phyloP scores from a whole-genome alignment of 2,113 vertebrate species.

The Furnarius figulus region DNA sequence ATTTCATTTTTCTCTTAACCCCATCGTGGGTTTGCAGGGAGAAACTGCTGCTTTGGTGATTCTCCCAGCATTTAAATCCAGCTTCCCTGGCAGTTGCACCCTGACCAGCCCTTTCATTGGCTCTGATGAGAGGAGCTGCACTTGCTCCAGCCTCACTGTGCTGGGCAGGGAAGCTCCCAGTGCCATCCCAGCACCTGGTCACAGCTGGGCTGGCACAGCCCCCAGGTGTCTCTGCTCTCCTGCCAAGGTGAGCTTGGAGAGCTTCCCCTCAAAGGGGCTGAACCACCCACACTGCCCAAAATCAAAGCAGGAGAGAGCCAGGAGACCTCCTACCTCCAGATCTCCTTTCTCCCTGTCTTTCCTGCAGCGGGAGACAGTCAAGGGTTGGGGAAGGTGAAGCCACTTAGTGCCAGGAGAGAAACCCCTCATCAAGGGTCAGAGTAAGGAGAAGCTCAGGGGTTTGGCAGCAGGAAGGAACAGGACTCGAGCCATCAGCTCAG shows the following conservation, averaged over 20 bases:
- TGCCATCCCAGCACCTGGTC: background rate
- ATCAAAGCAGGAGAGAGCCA: background rate
- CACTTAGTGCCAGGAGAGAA: background rate
- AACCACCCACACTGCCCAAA: background rate
- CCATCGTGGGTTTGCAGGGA: background rate
- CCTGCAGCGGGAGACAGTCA: background rate
- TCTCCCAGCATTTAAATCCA: background rate
- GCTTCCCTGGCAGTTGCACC: background rate
- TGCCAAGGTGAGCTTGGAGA: background rate
- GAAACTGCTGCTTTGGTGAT: background rate
- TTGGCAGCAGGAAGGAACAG: background rate
- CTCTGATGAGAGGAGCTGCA: background rate
- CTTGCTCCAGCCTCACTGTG: background rate
- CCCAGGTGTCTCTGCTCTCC: background rate
- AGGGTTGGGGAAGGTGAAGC: background rate
- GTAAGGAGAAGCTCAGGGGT: background rate
- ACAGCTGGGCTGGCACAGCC: background rate
- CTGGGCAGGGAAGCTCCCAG: fast-evolving
- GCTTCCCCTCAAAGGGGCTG: background rate
- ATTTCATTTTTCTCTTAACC: slow-evolving; percentile 20
- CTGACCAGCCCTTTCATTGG: background rate
- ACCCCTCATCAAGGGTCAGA: too few species aligned
- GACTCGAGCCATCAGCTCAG: background rate
- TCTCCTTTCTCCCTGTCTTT: background rate
- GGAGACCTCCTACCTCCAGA: background rate